A percentile compares a stretch with the other conserved stretches of the same genome.
Evolutionary conservation across 2,797 vertebrate species (phyloP).

Genomic region (Lateolabrax maculatus): DNA sequence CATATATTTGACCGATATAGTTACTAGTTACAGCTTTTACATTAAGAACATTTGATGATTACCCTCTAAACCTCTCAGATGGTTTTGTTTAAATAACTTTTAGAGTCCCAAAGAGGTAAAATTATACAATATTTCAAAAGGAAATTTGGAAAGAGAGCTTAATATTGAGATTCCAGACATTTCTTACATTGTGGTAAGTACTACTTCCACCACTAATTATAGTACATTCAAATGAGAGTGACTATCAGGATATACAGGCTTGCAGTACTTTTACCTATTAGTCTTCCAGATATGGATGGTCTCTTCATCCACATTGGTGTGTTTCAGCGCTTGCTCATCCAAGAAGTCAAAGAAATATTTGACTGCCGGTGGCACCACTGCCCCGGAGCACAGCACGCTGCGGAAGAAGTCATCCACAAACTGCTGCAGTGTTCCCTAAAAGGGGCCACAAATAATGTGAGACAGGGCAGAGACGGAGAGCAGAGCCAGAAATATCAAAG

Average conservation of each 20-base stretch:
- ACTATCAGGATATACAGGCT: neutral
- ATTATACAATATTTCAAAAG: neutral
- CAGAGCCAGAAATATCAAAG: slow-evolving; percentile 30
- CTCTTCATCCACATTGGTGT: slow-evolving; percentile 96
- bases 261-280: slow-evolving; percentile 88
- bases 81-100: neutral
- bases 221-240: neutral
- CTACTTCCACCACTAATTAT: neutral
- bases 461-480: slow-evolving; percentile 41
- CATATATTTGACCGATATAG: neutral
- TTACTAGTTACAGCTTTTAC: neutral
- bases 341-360: slow-evolving; percentile 99
- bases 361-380: slow-evolving; percentile 94
- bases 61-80: neutral
- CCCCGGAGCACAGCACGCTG: slow-evolving; percentile 93
- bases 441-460: slow-evolving; percentile 54
- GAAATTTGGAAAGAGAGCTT: neutral
- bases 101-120: neutral
- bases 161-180: neutral
- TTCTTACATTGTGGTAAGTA: neutral
- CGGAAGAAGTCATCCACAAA: slow-evolving; percentile 99
- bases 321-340: slow-evolving; percentile 96
- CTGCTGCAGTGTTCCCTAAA: slow-evolving; percentile 97
- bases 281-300: slow-evolving; percentile 99
- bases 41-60: neutral